Percentiles rank a stretch among this genome's conserved stretches.
phyloP scores from a whole-genome alignment of 2,797 vertebrate genomes.

The Falco columbarius region DNA sequence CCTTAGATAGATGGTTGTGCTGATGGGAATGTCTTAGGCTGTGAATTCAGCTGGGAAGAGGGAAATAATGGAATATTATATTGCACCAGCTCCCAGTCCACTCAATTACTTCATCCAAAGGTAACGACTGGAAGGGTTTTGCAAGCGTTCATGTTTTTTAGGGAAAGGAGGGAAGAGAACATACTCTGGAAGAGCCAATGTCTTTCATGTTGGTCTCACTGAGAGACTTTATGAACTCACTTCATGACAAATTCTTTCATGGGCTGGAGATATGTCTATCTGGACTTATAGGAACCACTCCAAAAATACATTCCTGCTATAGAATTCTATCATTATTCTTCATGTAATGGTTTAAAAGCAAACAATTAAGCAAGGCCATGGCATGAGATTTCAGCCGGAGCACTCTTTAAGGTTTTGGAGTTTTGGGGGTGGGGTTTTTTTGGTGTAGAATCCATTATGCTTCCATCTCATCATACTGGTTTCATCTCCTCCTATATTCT shows the following conservation, averaged over 20 bases:
- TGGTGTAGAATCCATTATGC: not conserved
- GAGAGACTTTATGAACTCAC: not conserved
- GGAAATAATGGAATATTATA: not conserved
- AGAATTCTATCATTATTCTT: constrained; percentile 9
- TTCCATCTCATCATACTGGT: not conserved
- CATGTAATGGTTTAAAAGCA: constrained; percentile 15
- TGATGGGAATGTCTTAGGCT: not conserved
- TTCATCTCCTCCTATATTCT: not conserved
- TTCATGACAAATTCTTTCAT: not conserved
- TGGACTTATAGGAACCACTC: constrained; percentile 31
- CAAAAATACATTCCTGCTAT: constrained; percentile 27
- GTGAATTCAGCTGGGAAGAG: not conserved
- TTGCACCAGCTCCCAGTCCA: not conserved
- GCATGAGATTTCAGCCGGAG: not conserved
- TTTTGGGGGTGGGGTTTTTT: fast-evolving
- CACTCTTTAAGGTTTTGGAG: not conserved
- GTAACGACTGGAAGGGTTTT: not conserved
- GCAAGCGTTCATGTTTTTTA: not conserved
- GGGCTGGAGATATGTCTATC: not conserved
- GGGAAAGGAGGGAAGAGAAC: not conserved
- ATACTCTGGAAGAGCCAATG: not conserved
- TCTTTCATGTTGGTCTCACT: not conserved
- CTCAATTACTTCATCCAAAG: not conserved
- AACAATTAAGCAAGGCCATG: not conserved
- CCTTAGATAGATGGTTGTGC: not conserved